phyloP scores from a whole-genome alignment of 35 echinoderm and acorn worm species.

The Ophioderma brevispina region DNA sequence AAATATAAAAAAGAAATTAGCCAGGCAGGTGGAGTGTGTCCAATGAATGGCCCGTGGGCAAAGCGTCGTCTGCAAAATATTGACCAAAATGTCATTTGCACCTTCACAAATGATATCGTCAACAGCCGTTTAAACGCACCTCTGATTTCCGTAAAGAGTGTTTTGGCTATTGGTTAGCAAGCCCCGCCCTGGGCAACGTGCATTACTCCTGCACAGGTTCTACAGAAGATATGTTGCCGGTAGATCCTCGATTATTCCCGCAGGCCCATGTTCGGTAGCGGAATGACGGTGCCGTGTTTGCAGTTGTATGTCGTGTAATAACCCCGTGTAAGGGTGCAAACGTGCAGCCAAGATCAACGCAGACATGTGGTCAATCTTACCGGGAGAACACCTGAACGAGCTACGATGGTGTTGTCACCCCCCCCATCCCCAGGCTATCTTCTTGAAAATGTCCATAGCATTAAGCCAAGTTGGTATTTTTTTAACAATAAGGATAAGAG shows the following conservation, averaged over 20 bases:
- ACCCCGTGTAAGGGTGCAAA: neutral
- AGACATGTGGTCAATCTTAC: neutral
- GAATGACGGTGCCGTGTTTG: conserved; percentile 3
- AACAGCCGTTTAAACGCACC: no score
- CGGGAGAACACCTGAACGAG: neutral
- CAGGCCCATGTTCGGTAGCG: neutral
- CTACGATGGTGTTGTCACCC: neutral
- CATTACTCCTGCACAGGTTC: no score
- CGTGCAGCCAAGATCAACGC: neutral
- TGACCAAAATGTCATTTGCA: conserved; percentile 14
- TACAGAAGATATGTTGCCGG: no score
- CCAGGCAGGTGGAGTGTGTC: neutral
- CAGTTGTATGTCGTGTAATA: neutral
- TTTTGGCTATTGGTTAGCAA: no score
- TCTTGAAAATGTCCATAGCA: no score
- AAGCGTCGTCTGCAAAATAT: neutral
- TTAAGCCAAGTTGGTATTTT: no score
- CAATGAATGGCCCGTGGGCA: neutral
- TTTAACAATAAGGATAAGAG: no score
- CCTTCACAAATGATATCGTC: conserved; percentile 1
- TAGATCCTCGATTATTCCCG: neutral
- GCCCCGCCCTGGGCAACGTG: no score
- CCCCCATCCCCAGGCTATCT: neutral
- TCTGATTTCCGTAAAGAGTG: no score
- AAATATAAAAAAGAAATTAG: conserved; percentile 6